Evolutionary conservation across 1,140 invertebrate species (phyloP).

Genomic region (Lucilia sericata): DNA sequence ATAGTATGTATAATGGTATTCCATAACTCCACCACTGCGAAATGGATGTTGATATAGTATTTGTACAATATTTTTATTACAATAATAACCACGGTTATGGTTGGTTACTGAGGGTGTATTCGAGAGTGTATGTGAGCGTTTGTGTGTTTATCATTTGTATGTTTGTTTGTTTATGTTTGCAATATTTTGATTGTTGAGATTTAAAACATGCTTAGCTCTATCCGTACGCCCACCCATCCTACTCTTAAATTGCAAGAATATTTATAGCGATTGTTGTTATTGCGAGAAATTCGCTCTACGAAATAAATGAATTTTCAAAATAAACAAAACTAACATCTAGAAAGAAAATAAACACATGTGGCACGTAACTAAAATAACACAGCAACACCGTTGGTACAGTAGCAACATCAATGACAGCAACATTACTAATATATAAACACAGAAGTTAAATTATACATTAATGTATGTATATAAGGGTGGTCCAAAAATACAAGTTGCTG

Average conservation of each 20-base stretch:
- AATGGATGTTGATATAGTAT: too few relatives aligned
- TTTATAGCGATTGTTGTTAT: not conserved
- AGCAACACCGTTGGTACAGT: not conserved
- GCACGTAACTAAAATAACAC: not conserved
- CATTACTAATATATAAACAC: not conserved
- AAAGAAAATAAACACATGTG: constrained; percentile 15
- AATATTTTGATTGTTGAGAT: constrained; percentile 15
- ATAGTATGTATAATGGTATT: too few relatives aligned
- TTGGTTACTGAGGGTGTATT: too few relatives aligned
- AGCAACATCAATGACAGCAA: not conserved
- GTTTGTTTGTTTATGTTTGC: too few relatives aligned
- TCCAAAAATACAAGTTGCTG: too few relatives aligned
- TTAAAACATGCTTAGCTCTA: not conserved
- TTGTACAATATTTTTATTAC: too few relatives aligned
- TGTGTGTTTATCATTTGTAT: not conserved
- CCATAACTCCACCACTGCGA: too few relatives aligned
- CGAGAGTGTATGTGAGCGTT: not conserved
- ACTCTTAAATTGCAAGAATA: not conserved
- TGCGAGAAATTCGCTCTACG: not conserved
- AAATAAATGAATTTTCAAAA: constrained; percentile 14
- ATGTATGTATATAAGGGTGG: too few relatives aligned
- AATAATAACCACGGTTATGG: too few relatives aligned
- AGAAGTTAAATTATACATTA: not conserved
- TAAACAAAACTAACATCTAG: constrained; percentile 3
- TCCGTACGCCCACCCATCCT: not conserved